Evolutionary conservation across 2,113 vertebrate species (phyloP).

Genomic region (Chrysochloris asiatica): DNA sequence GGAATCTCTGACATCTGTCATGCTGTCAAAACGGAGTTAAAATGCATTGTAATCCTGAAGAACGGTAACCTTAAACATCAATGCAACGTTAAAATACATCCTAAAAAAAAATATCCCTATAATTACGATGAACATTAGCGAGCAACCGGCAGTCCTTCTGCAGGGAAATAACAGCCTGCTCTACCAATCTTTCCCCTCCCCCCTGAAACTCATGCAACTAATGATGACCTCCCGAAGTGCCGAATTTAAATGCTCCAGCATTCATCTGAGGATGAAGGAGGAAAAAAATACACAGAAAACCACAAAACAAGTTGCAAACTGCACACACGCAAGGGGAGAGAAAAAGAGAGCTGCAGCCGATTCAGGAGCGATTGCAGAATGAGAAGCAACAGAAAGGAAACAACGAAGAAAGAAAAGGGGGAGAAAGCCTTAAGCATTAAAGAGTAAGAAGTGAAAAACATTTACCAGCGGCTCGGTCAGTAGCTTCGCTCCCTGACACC

Average conservation of each 20-base stretch:
- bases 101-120: slow-evolving; percentile 72
- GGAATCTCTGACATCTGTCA: slow-evolving; percentile 75
- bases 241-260: slow-evolving; percentile 77
- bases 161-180: slow-evolving; percentile 74
- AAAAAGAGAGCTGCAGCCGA: slow-evolving; percentile 75
- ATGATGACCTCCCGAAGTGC: slow-evolving; percentile 86
- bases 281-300: slow-evolving; percentile 62
- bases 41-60: slow-evolving; percentile 65
- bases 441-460: slow-evolving; percentile 82
- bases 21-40: slow-evolving; percentile 72
- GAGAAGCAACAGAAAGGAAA: slow-evolving; percentile 60
- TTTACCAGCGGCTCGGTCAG: slow-evolving; percentile 87
- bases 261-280: slow-evolving; percentile 78
- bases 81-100: slow-evolving; percentile 71
- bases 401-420: slow-evolving; percentile 43
- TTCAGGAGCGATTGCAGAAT: slow-evolving; percentile 76
- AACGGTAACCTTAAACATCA: slow-evolving; percentile 53
- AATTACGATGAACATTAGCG: slow-evolving; percentile 70
- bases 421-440: slow-evolving; percentile 76
- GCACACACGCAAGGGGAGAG: slow-evolving; percentile 61
- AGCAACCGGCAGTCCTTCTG: slow-evolving; percentile 76
- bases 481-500: slow-evolving; percentile 84
- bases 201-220: slow-evolving; percentile 82
- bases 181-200: slow-evolving; percentile 65
- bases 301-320: slow-evolving; percentile 83